These are phyloP conservation scores for Nymphalis c-album DNA, from an alignment of 2,888 invertebrate species.

Conservation along the genomic window DNA sequence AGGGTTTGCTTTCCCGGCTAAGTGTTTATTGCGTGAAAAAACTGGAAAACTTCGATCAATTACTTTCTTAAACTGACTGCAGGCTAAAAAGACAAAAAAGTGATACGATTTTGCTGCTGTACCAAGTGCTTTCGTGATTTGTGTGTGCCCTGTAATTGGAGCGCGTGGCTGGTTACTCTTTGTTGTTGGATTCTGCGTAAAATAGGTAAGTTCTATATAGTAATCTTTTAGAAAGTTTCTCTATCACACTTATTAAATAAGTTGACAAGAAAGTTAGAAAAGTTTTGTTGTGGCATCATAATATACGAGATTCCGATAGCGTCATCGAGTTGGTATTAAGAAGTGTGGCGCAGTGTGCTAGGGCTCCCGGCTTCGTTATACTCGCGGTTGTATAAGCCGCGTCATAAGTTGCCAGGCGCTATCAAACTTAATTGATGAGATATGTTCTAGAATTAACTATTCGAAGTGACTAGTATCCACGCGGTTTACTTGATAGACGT, in stretches of 20 bases:
- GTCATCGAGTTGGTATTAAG: conserved; percentile 57
- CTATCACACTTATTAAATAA: not conserved
- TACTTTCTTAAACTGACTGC: conserved; percentile 61
- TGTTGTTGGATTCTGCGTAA: conserved; percentile 74
- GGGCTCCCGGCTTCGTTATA: conserved; percentile 55
- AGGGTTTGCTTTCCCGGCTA: conserved; percentile 72
- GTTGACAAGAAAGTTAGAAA: not conserved
- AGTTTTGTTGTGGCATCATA: conserved; percentile 19
- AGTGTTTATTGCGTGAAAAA: conserved; percentile 73
- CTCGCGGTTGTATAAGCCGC: conserved; percentile 67
- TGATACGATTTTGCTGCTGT: conserved; percentile 62
- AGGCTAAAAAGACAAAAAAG: conserved; percentile 61
- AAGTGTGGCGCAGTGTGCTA: conserved; percentile 50
- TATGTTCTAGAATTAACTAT: conserved; percentile 59
- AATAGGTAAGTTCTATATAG: conserved; percentile 32
- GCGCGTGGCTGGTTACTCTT: conserved; percentile 81
- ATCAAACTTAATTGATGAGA: conserved; percentile 1
- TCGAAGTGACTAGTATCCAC: conserved; percentile 31
- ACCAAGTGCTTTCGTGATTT: conserved; percentile 77
- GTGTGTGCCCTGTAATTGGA: conserved; percentile 79
- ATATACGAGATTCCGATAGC: conserved; percentile 56
- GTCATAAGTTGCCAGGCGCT: conserved; percentile 52
- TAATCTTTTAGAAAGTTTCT: conserved; percentile 5
- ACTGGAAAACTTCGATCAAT: conserved; percentile 68
- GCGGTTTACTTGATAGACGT: conserved; percentile 37